phyloP scores from a whole-genome alignment of 2,888 invertebrate genomes.

The Mycalesis mineus region DNA sequence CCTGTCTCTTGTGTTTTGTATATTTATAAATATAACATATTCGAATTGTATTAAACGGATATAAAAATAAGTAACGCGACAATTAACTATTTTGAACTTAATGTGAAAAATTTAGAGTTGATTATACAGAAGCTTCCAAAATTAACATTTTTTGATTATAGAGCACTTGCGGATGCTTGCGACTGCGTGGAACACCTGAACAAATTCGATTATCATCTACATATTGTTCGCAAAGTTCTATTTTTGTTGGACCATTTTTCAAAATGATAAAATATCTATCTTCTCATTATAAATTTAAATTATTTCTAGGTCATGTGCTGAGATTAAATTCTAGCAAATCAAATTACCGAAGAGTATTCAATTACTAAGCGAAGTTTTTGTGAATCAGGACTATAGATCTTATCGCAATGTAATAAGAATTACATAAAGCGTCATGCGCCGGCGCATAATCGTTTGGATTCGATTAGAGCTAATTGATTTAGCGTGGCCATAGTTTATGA shows the following conservation, averaged over 20 bases:
- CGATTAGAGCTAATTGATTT: slow-evolving; percentile 8
- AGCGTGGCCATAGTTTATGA: slow-evolving; percentile 6
- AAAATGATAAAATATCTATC: no score
- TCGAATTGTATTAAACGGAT: slow-evolving; percentile 24
- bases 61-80: neutral
- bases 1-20: slow-evolving; percentile 32
- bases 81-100: neutral
- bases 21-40: slow-evolving; percentile 30
- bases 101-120: no score
- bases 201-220: no score
- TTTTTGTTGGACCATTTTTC: no score
- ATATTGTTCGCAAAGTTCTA: no score
- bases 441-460: neutral
- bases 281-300: no score
- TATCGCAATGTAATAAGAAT: neutral
- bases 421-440: neutral
- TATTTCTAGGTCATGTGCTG: neutral
- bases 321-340: neutral
- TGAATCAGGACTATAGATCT: neutral
- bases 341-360: neutral
- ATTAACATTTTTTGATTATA: no score
- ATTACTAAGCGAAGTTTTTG: neutral
- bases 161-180: no score
- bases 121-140: no score
- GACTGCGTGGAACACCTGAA: no score